Evolutionary conservation across 2,888 invertebrate species (phyloP), one percentile per base, ranked within the genome.

Genomic region (Ernsta delagoae): DNA sequence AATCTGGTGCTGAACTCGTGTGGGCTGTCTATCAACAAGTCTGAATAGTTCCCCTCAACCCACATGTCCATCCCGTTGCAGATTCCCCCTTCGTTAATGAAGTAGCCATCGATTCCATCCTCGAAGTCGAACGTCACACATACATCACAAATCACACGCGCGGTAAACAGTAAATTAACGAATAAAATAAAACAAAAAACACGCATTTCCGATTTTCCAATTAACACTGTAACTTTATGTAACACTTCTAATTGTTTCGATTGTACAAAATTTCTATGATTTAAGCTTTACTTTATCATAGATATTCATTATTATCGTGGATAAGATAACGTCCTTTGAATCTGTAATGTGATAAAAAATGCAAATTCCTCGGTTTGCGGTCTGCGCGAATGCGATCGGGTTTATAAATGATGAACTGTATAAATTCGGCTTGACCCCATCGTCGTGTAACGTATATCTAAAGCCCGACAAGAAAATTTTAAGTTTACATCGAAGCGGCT

Each of bases 61-160:
- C 87, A 88, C 36, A 72, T 70, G 0, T 63, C 62, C 54, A 68
- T 70, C 34, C 60, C 31, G 0, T 11, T 24, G 67, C 85, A 88
- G 3, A 78, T 63, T 1, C 76, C 54, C 34, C 75, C 48, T 34
- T 75, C 70, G 65, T 77, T 75, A 11, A 69, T 72, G 67, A 89
- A 89, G 3, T 74, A 67, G 4, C 73, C 73, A 2, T 79, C 74
- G 39, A 77, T 83, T 6, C 77, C 75, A 24, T 81, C 76, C 70
- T 83, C 84, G 65, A 87, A 87, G 48, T 79, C 78, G 70, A 82
- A 83, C 63, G 75, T 77, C 9, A 83, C 77, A 73, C 88, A 87
- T 56, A 73, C 72, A 31, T 85, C 79, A 74, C 82, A 72, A 31
- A 71, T 66, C 62, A 77, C 81, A 72, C 73, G 61, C 53, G 75